Base-by-base conservation (phyloP, 2,888 invertebrate species). In the Euplagia quadripunctaria region DNA sequence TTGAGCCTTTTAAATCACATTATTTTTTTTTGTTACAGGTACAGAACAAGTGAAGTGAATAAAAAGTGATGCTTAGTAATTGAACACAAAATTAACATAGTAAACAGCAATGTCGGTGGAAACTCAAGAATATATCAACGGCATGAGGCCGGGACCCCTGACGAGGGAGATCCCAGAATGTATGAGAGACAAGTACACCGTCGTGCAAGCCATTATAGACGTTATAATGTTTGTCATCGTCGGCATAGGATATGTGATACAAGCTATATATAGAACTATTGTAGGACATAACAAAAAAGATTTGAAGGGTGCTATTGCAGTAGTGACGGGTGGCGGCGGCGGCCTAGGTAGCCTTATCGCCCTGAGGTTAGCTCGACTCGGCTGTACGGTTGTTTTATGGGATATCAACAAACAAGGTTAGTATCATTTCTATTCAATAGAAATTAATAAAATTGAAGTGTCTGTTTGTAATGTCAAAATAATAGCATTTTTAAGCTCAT, bases 281-380 rank as follows among this genome's bases (percentile, higher is more conserved):
- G 96, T 96, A 70, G 98, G 97, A 70, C 91, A 94, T 75, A 96
- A 96, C 61, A 96, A 97, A 92, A 98, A 98, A 91, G 97, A 97
- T 81, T 94, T 98, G 76, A 96, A 96, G 78, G 98, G 97, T 61
- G 97, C 98, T 87, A 96, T 98, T 61, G 98, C 98, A 0, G 96
- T 99, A 66, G 97, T 99, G 49, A 99, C 99, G 0, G 99, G 99
- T 0, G 98, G 98, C 31, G 99, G 98, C 55, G 97, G 98, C 58
- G 99, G 98, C 5, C 95, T 99, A 20, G 99, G 99, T 9, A 96
- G 98, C 79, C 96, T 98, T 70, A 93, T 98, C 73, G 97, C 98
- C 2, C 91, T 97, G 82, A 96, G 97, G 83, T 96, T 99, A 68
- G 97, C 98, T 41, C 96, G 97, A 87, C 96, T 98, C 74, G 98